Percentiles rank a stretch among this genome's conserved stretches.
Evolutionary conservation across 2,113 vertebrate species (phyloP).

Genomic region (Cyanistes caeruleus): DNA sequence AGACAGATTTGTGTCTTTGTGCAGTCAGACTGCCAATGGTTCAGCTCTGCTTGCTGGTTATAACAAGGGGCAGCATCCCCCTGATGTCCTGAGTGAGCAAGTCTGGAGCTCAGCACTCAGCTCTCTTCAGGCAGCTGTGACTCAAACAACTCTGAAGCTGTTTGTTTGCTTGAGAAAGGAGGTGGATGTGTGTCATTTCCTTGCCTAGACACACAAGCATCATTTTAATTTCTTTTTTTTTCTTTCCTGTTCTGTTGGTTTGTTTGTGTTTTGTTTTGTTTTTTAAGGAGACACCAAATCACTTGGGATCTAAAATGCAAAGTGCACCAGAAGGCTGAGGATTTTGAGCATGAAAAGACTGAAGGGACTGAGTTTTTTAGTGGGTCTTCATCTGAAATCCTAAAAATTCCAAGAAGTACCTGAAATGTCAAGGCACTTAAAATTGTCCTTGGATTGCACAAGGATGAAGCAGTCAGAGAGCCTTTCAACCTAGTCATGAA

Average conservation of each 20-base stretch:
- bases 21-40: not conserved
- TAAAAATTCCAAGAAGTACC: not conserved
- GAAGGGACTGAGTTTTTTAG: not conserved
- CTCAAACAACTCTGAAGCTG: not conserved
- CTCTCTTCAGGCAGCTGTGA: not conserved
- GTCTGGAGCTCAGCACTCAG: not conserved
- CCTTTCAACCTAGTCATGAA: not conserved
- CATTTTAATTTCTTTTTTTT: not conserved
- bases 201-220: not conserved
- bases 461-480: not conserved
- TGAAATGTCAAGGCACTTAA: not conserved
- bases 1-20: not conserved
- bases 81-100: not conserved
- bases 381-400: not conserved
- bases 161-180: constrained; percentile 9
- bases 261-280: not conserved
- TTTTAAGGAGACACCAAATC: not conserved
- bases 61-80: not conserved
- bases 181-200: constrained; percentile 10
- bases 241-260: not conserved
- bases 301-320: not conserved
- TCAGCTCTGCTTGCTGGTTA: not conserved
- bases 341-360: not conserved
- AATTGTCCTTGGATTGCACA: not conserved
- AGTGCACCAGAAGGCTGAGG: not conserved